phyloP scores from a whole-genome alignment of 2,113 vertebrate species.

The Phoenicopterus ruber region DNA sequence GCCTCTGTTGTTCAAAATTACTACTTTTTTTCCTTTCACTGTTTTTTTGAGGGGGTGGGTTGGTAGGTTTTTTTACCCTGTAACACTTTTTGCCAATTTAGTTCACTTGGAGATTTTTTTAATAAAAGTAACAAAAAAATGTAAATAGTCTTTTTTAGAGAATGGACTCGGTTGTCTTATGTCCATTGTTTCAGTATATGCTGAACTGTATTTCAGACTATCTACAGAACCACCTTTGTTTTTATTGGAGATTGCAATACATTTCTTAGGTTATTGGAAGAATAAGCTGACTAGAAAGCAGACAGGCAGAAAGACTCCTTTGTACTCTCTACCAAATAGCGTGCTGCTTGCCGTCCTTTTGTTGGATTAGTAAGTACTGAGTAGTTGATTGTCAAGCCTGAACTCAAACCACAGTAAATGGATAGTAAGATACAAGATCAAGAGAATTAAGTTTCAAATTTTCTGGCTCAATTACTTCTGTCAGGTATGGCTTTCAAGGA shows the following conservation, averaged over 20 bases:
- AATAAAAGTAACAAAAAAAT: too few relatives aligned
- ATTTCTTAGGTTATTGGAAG: background rate
- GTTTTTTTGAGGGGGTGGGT: too few relatives aligned
- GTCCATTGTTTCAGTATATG: background rate
- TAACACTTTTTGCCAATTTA: background rate
- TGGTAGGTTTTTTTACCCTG: background rate
- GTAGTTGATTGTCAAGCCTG: background rate
- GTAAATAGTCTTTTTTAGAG: background rate
- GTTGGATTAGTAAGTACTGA: background rate
- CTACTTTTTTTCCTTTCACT: rapidly evolving
- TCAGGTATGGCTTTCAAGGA: background rate
- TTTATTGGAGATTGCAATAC: background rate
- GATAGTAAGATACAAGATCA: background rate
- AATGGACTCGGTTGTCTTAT: background rate
- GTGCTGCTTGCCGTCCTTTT: background rate
- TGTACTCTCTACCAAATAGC: background rate
- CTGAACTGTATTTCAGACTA: background rate
- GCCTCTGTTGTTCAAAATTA: background rate
- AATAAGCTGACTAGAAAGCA: background rate
- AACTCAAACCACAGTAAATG: background rate
- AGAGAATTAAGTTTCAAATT: background rate
- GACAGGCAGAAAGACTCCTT: background rate
- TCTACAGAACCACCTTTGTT: background rate
- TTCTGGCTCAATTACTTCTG: background rate
- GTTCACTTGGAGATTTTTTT: background rate